phyloP scores from a whole-genome alignment of 2,113 vertebrate species.

The Chrysochloris asiatica region DNA sequence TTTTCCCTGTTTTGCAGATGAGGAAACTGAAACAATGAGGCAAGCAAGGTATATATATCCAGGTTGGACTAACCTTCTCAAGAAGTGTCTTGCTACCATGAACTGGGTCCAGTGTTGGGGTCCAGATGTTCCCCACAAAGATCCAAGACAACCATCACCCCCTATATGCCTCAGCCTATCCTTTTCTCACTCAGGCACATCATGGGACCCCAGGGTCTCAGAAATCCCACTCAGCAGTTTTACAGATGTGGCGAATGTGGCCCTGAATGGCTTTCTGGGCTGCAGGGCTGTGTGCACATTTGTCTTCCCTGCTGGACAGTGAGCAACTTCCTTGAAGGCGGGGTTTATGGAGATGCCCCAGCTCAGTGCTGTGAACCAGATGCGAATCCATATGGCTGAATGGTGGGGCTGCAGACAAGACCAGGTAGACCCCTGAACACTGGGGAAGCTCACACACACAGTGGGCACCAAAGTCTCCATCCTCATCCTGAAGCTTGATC shows the following conservation, averaged over 20 bases:
- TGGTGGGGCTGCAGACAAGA: neutral
- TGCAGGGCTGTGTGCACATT: rapidly evolving
- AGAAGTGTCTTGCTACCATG: neutral
- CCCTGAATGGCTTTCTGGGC: neutral
- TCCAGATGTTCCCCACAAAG: neutral
- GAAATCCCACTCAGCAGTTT: neutral
- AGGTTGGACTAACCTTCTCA: neutral
- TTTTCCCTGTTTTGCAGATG: neutral
- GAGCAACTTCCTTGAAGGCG: neutral
- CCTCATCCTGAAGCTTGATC: neutral
- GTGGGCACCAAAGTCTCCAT: neutral
- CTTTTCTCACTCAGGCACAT: neutral
- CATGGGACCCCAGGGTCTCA: neutral
- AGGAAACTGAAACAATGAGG: neutral
- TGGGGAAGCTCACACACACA: neutral
- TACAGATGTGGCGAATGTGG: neutral
- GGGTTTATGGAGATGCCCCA: too few relatives aligned
- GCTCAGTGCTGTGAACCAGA: neutral
- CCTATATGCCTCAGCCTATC: neutral
- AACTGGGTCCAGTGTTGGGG: neutral
- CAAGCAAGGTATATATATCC: rapidly evolving
- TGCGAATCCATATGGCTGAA: neutral
- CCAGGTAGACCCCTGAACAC: neutral
- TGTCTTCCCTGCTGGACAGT: neutral
- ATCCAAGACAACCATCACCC: neutral